Evolutionary conservation across 23 tunicate species (phyloP).

Genomic region (Styela plicata): DNA sequence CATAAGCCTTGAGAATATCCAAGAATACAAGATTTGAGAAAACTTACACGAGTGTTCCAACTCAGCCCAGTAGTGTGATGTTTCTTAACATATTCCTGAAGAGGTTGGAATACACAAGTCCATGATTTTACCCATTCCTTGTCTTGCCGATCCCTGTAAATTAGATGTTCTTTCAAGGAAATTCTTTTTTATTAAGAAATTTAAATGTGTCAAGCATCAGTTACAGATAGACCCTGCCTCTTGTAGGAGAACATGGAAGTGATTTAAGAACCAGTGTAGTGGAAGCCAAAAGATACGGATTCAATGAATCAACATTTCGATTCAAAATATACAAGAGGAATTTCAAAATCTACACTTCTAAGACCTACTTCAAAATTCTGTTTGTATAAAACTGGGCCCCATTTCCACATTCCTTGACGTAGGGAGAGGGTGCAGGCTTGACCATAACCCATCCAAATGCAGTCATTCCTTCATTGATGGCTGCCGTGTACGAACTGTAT

Average conservation of each 20-base stretch:
- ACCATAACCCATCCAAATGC: slow-evolving; percentile 79
- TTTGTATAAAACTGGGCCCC: slow-evolving; percentile 88
- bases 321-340: no score
- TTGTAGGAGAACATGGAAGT: no score
- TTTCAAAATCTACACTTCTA: no score
- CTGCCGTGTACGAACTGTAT: slow-evolving; percentile 16
- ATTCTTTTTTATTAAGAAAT: no score
- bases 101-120: slow-evolving; percentile 45
- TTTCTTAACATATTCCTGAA: slow-evolving; percentile 64
- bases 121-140: slow-evolving; percentile 59
- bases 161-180: no score
- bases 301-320: no score
- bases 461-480: slow-evolving; percentile 53
- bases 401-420: slow-evolving; percentile 66
- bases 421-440: slow-evolving; percentile 70
- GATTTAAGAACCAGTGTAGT: no score
- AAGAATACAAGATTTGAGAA: neutral
- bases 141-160: slow-evolving; percentile 27
- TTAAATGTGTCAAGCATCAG: no score
- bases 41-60: slow-evolving; percentile 79
- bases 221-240: no score
- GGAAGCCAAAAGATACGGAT: no score
- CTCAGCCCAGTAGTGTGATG: slow-evolving; percentile 81
- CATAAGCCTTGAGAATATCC: neutral
- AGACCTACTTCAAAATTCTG: slow-evolving; percentile 62